Evolutionary conservation across 2,888 invertebrate genomes (phyloP).

Genomic region (Odontomyia ornata): DNA sequence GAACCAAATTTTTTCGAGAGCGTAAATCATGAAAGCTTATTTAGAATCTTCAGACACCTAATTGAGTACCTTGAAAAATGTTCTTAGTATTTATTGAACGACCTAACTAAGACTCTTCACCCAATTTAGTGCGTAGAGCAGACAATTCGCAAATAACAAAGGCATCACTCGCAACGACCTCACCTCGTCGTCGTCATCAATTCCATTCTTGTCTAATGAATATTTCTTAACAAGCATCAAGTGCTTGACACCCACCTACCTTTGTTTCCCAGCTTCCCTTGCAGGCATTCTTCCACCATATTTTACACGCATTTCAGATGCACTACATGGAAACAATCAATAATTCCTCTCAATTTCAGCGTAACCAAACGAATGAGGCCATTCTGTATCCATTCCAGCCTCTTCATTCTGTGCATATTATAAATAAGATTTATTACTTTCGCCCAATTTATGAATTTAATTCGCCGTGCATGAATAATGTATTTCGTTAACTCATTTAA

Average conservation of each 20-base stretch:
- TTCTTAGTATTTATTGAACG: too few relatives aligned
- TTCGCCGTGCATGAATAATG: conserved; percentile 7
- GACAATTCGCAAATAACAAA: too few relatives aligned
- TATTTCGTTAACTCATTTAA: conserved; percentile 26
- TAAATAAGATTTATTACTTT: conserved; percentile 22
- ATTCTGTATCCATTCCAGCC: background rate
- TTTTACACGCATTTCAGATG: background rate
- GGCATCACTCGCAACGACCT: too few relatives aligned
- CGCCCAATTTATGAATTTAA: conserved; percentile 29
- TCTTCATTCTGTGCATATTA: background rate
- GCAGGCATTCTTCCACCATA: background rate
- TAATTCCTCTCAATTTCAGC: background rate
- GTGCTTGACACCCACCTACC: conserved; percentile 33
- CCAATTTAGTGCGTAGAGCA: too few relatives aligned
- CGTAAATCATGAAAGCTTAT: too few relatives aligned
- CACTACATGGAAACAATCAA: background rate
- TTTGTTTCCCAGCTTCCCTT: background rate
- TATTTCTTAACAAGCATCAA: conserved; percentile 21
- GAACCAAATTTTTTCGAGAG: too few relatives aligned
- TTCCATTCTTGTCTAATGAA: background rate
- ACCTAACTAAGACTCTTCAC: too few relatives aligned
- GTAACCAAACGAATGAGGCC: conserved; percentile 12
- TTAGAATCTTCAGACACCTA: too few relatives aligned
- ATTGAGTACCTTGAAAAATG: too few relatives aligned
- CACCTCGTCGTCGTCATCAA: background rate